Percentiles rank a stretch among this genome's conserved stretches.
These are phyloP conservation scores for Magallana angulata DNA, from an alignment of 1,140 invertebrate species.

Conservation along the genomic window DNA sequence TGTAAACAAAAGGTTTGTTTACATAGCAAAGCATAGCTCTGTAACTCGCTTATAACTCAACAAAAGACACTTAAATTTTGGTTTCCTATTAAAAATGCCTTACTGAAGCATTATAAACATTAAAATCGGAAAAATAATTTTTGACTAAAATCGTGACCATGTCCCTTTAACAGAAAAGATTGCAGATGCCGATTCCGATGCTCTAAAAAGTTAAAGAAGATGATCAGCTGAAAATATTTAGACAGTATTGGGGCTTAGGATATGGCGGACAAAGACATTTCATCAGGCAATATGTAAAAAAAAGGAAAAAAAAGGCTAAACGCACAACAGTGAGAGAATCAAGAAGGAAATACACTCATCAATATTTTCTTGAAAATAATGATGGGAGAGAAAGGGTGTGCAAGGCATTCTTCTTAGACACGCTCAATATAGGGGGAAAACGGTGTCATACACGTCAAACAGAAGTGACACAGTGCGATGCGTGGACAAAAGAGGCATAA, in stretches of 20 bases:
- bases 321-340: background rate
- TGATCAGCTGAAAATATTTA: background rate
- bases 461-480: background rate
- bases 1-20: too few species aligned
- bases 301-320: background rate
- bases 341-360: background rate
- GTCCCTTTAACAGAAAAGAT: background rate
- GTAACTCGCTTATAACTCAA: too few species aligned
- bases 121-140: too few species aligned
- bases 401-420: constrained; percentile 13
- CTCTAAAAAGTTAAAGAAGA: constrained; percentile 1
- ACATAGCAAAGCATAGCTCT: too few species aligned
- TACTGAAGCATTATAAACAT: too few species aligned
- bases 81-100: too few species aligned
- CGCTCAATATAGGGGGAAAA: background rate
- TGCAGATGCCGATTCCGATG: background rate
- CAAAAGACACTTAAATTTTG: too few species aligned
- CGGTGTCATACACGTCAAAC: background rate
- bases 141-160: too few species aligned
- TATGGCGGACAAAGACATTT: background rate
- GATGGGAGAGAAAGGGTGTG: background rate
- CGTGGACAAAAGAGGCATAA: background rate
- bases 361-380: constrained; percentile 24
- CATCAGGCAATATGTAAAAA: background rate
- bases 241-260: background rate